Evolutionary conservation across 2,888 invertebrate genomes (phyloP).

Genomic region (Agriopis aurantiaria): DNA sequence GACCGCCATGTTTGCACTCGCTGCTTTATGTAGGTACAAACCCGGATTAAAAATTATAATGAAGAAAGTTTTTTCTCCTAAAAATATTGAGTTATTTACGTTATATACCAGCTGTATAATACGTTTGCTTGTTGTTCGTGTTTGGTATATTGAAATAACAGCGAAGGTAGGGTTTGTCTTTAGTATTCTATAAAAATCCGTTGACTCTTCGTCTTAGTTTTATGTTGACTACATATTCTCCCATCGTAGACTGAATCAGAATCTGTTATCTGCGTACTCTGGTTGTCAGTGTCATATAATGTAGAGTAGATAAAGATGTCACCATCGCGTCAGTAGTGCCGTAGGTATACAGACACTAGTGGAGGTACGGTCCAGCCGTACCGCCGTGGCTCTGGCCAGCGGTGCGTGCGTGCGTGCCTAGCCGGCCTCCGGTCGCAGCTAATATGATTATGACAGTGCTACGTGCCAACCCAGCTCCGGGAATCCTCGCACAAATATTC

Average conservation of each 20-base stretch:
- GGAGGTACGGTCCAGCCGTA: constrained; percentile 51
- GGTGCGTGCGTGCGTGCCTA: constrained; percentile 75
- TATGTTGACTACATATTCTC: not conserved
- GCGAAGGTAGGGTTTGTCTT: not conserved
- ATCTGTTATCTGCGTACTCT: not conserved
- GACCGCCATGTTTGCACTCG: constrained; percentile 63
- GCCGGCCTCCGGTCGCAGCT: constrained; percentile 78
- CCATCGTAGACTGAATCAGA: not conserved
- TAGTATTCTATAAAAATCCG: not conserved
- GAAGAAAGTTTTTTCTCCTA: constrained; percentile 30
- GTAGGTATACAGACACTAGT: constrained; percentile 46
- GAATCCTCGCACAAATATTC: constrained; percentile 86
- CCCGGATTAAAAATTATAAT: constrained; percentile 63
- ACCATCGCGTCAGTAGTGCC: constrained; percentile 43
- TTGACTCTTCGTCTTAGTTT: too few species aligned
- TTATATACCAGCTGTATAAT: constrained; percentile 4
- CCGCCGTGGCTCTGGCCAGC: constrained; percentile 21
- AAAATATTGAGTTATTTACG: constrained; percentile 4
- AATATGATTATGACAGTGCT: constrained; percentile 86
- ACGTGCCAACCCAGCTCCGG: constrained; percentile 84
- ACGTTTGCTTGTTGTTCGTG: not conserved
- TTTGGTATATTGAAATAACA: not conserved
- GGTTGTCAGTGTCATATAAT: constrained; percentile 10
- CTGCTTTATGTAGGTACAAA: constrained; percentile 58
- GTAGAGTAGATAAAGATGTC: constrained; percentile 34